Evolutionary conservation across 2,797 vertebrate species (phyloP).

Genomic region (Yasuhikotakia modesta): DNA sequence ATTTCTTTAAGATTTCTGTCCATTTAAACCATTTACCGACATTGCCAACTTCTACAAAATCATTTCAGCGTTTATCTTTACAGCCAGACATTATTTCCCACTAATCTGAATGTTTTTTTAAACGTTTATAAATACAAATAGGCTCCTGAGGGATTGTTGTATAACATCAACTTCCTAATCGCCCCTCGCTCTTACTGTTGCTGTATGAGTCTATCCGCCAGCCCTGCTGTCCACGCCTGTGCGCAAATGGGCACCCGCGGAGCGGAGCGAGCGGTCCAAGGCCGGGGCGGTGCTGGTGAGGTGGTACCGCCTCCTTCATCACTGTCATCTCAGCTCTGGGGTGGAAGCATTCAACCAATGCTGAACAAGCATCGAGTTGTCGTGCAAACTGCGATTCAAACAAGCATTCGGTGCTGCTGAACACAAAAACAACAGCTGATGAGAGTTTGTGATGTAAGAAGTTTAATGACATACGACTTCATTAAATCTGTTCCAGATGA

Average conservation of each 20-base stretch:
- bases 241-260: slow-evolving; percentile 28
- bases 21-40: background rate
- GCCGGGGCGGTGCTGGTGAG: slow-evolving; percentile 21
- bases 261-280: slow-evolving; percentile 36
- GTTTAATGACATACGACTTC: background rate
- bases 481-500: background rate
- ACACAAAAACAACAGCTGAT: background rate
- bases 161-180: background rate
- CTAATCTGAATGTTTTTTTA: background rate
- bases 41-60: background rate
- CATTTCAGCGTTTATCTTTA: background rate
- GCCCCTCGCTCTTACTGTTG: background rate
- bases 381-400: background rate
- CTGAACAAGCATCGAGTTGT: slow-evolving; percentile 6
- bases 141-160: background rate
- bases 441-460: no score
- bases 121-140: background rate
- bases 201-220: background rate
- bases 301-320: slow-evolving; percentile 27
- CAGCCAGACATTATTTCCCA: background rate
- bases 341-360: slow-evolving; percentile 26
- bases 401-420: background rate
- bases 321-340: slow-evolving; percentile 19
- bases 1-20: background rate
- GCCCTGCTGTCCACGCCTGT: slow-evolving; percentile 8